phyloP scores from a whole-genome alignment of 1,140 invertebrate genomes.

The Cyclargus thomasi region DNA sequence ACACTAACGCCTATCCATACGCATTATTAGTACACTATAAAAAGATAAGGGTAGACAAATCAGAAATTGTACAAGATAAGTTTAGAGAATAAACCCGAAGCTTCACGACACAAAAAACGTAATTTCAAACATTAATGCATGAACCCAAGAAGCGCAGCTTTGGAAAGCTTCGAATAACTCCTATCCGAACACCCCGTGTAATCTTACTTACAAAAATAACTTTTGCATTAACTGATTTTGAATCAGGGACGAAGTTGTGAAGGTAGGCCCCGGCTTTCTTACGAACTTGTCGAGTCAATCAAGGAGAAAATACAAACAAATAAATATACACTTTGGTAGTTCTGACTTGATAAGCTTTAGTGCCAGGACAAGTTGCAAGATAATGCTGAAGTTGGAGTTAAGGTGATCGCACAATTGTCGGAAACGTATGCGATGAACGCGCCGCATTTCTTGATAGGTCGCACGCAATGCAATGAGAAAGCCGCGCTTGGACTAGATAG shows the following conservation, averaged over 20 bases:
- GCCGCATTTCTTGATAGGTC: too few species aligned
- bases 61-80: too few species aligned
- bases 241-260: constrained; percentile 61
- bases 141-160: constrained; percentile 55
- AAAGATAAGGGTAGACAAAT: too few species aligned
- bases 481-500: too few species aligned
- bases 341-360: constrained; percentile 56
- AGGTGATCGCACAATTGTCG: too few species aligned
- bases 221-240: constrained; percentile 76
- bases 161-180: constrained; percentile 66
- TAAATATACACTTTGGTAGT: constrained; percentile 68
- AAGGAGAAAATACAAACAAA: constrained; percentile 68
- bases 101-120: constrained; percentile 36
- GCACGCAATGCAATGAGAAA: too few species aligned
- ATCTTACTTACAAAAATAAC: constrained; percentile 78
- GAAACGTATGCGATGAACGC: too few species aligned
- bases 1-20: too few species aligned
- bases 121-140: constrained; percentile 69
- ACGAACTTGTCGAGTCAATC: constrained; percentile 59
- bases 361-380: constrained; percentile 45
- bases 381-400: constrained; percentile 58
- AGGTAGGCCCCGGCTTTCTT: constrained; percentile 54
- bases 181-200: constrained; percentile 64
- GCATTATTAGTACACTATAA: too few species aligned
- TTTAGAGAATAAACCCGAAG: not conserved